phyloP scores from a whole-genome alignment of 2,113 vertebrate genomes.

The Bambusicola thoracicus region DNA sequence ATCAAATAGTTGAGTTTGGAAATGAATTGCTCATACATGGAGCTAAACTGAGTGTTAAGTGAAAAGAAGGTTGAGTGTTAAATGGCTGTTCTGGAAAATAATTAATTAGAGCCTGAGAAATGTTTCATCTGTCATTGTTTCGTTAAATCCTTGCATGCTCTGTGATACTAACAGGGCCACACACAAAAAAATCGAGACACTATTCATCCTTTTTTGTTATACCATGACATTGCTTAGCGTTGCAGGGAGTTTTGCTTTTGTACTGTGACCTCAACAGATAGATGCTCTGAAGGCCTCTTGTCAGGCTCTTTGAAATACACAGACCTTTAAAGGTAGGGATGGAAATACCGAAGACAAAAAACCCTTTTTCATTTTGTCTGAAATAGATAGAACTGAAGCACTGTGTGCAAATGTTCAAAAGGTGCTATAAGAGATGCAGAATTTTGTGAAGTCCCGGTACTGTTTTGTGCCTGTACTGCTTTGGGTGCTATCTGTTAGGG shows the following conservation, averaged over 20 bases:
- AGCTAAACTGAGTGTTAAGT: background rate
- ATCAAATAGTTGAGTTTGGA: background rate
- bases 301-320: background rate
- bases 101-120: background rate
- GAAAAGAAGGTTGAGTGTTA: background rate
- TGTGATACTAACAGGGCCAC: background rate
- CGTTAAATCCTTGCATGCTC: background rate
- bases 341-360: background rate
- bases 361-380: background rate
- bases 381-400: background rate
- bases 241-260: background rate
- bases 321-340: background rate
- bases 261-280: background rate
- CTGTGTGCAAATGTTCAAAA: background rate
- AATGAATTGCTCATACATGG: background rate
- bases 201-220: background rate
- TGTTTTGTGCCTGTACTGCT: background rate
- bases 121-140: background rate
- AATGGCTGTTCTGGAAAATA: background rate
- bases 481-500: background rate
- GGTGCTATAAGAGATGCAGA: background rate
- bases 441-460: background rate
- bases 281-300: background rate
- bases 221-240: fast-evolving
- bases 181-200: background rate